These are phyloP conservation scores for Lasioglossum calceatum DNA, from an alignment of 2,888 invertebrate genomes.

Conservation along the genomic window DNA sequence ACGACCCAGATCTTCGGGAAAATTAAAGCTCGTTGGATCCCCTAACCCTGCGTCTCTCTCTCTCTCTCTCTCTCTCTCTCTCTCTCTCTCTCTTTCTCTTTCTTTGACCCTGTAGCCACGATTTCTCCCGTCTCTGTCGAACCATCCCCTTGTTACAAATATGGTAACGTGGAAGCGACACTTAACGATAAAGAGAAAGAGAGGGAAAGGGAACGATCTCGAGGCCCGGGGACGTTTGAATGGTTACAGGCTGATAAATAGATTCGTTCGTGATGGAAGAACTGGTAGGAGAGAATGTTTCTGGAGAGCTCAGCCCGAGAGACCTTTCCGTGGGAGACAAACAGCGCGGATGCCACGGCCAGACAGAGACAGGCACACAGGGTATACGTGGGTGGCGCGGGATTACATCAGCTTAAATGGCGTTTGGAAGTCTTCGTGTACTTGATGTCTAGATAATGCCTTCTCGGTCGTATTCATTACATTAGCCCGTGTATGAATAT, in stretches of 20 bases:
- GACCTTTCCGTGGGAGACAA: constrained; percentile 28
- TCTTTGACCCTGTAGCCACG: neutral
- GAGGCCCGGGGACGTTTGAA: constrained; percentile 3
- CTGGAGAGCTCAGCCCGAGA: constrained; percentile 1
- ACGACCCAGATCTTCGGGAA: constrained; percentile 21
- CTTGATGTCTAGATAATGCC: constrained; percentile 43
- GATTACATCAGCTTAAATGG: constrained; percentile 54
- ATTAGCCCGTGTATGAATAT: constrained; percentile 50
- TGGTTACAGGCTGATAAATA: constrained; percentile 23
- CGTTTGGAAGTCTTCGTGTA: constrained; percentile 41
- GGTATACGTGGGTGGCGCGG: constrained; percentile 32
- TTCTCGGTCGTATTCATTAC: constrained; percentile 38
- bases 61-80: constrained; percentile 10
- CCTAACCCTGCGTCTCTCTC: neutral
- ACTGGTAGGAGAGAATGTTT: constrained; percentile 23
- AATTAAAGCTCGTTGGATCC: constrained; percentile 30
- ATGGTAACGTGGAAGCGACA: constrained; percentile 28
- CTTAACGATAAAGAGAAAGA: neutral
- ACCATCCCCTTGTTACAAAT: neutral
- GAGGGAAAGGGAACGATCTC: neutral
- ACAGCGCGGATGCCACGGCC: constrained; percentile 15
- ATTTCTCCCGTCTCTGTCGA: neutral
- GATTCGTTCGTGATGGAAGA: constrained; percentile 15
- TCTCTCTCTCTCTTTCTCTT: constrained; percentile 5
- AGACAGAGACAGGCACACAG: neutral